phyloP scores from a whole-genome alignment of 2,888 invertebrate species.

The Xanthia togata region DNA sequence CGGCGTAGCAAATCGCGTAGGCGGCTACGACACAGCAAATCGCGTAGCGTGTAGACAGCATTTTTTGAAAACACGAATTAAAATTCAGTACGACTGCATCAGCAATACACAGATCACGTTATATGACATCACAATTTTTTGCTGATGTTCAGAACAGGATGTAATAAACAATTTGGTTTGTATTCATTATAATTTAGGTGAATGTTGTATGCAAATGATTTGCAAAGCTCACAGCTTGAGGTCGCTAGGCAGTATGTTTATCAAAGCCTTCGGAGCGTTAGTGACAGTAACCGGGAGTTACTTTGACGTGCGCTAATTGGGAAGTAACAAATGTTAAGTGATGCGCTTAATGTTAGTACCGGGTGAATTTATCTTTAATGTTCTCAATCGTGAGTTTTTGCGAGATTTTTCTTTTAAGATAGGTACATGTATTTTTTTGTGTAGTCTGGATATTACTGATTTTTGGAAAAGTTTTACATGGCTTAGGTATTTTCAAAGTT shows the following conservation, averaged over 20 bases:
- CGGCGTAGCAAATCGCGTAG: constrained; percentile 34
- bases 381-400: background rate
- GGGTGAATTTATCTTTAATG: background rate
- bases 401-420: background rate
- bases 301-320: constrained; percentile 59
- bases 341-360: background rate
- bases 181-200: constrained; percentile 9
- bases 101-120: background rate
- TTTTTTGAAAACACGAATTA: constrained; percentile 20
- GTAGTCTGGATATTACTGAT: background rate
- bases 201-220: constrained; percentile 22
- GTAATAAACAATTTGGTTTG: background rate
- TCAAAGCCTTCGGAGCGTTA: constrained; percentile 35
- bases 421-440: background rate
- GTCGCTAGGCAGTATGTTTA: constrained; percentile 33
- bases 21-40: constrained; percentile 33
- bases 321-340: constrained; percentile 29
- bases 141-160: constrained; percentile 1
- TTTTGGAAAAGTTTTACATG: too few relatives aligned
- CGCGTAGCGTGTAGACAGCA: constrained; percentile 28
- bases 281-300: constrained; percentile 30
- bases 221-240: constrained; percentile 12
- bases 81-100: constrained; percentile 18
- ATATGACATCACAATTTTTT: background rate
- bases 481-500: background rate